phyloP scores from a whole-genome alignment of 2,797 vertebrate genomes.

The Xyrichtys novacula region DNA sequence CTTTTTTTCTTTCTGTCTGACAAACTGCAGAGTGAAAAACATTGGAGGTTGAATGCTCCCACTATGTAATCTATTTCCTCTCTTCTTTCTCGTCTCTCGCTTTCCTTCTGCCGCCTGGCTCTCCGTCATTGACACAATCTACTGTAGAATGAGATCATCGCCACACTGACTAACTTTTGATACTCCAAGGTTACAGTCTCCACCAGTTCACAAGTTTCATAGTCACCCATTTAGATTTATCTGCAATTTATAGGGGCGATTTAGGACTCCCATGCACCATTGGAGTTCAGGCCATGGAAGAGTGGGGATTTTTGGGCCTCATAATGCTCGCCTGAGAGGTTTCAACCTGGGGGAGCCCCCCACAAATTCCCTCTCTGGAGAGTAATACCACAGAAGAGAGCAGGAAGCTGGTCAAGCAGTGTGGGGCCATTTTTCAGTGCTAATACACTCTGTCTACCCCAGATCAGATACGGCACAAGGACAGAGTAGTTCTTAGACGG shows the following conservation, averaged over 20 bases:
- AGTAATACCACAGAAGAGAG: slow-evolving; percentile 70
- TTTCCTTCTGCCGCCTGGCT: slow-evolving; percentile 21
- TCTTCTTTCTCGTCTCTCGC: not conserved
- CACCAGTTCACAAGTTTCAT: slow-evolving; percentile 50
- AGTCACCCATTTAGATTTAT: slow-evolving; percentile 65
- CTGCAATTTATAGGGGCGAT: slow-evolving; percentile 61
- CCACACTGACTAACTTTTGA: slow-evolving; percentile 57
- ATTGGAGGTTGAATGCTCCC: slow-evolving; percentile 50
- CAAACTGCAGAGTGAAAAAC: slow-evolving; percentile 60
- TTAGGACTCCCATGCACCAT: slow-evolving; percentile 49
- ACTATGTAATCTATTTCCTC: slow-evolving; percentile 47
- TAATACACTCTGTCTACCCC: slow-evolving; percentile 82
- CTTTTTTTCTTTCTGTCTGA: slow-evolving; percentile 71
- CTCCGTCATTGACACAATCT: slow-evolving; percentile 33
- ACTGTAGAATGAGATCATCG: slow-evolving; percentile 56
- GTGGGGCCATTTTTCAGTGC: slow-evolving; percentile 77
- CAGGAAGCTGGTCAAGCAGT: slow-evolving; percentile 74
- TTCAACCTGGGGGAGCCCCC: slow-evolving; percentile 53
- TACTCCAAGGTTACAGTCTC: slow-evolving; percentile 57
- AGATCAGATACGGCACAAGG: slow-evolving; percentile 81
- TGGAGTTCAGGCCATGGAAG: slow-evolving; percentile 44
- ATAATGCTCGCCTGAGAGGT: slow-evolving; percentile 62
- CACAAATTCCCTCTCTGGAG: slow-evolving; percentile 62
- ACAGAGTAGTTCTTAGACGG: slow-evolving; percentile 76
- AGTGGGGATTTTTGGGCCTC: slow-evolving; percentile 46